phyloP scores from a whole-genome alignment of 30 jellyfish, hydroid and myxozoan species.

The Chrysaora quinquecirrha region DNA sequence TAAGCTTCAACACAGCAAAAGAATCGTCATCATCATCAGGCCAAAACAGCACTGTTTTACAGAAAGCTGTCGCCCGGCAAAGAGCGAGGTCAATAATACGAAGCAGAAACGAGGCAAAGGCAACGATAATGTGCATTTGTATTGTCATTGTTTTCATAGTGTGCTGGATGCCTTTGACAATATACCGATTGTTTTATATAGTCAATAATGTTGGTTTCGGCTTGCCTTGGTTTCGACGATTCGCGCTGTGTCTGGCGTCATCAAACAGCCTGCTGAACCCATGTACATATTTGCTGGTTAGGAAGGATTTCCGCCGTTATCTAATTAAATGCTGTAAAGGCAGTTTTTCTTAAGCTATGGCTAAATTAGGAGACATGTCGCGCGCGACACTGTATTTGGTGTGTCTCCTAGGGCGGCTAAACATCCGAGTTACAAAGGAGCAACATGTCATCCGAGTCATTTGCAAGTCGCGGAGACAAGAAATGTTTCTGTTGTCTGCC shows the following conservation, averaged over 20 bases:
- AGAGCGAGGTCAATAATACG: background rate
- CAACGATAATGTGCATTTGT: background rate
- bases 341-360: too few species aligned
- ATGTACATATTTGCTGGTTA: conserved; percentile 42
- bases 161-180: conserved; percentile 44
- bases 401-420: too few species aligned
- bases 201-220: background rate
- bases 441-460: too few species aligned
- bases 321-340: too few species aligned
- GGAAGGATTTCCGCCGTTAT: conserved; percentile 41
- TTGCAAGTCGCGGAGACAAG: too few species aligned
- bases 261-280: conserved; percentile 51
- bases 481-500: too few species aligned
- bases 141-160: conserved; percentile 4
- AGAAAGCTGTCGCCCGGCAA: background rate
- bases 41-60: background rate
- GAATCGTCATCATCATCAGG: too few species aligned
- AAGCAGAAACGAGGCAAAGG: background rate
- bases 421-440: too few species aligned
- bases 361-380: too few species aligned
- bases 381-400: too few species aligned
- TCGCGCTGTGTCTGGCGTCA: conserved; percentile 39
- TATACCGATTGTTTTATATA: conserved; percentile 21
- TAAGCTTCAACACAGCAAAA: too few species aligned
- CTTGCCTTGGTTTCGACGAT: conserved; percentile 39